Evolutionary conservation across 2,888 invertebrate genomes (phyloP).

Genomic region (Calephelis perditalis): DNA sequence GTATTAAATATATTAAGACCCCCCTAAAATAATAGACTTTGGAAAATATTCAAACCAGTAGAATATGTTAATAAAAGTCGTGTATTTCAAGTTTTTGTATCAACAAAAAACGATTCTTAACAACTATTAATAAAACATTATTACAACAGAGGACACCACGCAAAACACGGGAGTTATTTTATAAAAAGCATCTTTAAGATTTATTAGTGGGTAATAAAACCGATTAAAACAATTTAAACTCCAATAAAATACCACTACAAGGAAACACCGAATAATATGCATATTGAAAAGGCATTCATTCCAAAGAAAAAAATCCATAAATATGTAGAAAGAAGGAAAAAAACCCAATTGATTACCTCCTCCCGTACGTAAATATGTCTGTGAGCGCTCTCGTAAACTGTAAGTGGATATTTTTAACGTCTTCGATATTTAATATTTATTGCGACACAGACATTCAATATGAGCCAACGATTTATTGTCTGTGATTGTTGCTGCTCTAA

Average conservation of each 20-base stretch:
- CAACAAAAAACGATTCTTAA: background rate
- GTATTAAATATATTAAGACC: no score
- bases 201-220: constrained; percentile 7
- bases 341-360: constrained; percentile 64
- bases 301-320: constrained; percentile 41
- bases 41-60: no score
- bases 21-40: no score
- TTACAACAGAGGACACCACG: background rate
- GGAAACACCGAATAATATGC: constrained; percentile 41
- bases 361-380: constrained; percentile 71
- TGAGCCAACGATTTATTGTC: constrained; percentile 66
- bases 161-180: constrained; percentile 7
- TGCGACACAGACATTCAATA: constrained; percentile 73
- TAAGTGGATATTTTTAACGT: constrained; percentile 75
- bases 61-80: no score
- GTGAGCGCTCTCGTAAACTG: constrained; percentile 70
- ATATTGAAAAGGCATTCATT: constrained; percentile 52
- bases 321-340: constrained; percentile 56
- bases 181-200: constrained; percentile 6
- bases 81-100: no score
- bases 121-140: background rate
- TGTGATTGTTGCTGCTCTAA: constrained; percentile 50
- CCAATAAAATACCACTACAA: constrained; percentile 33
- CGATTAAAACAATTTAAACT: constrained; percentile 30
- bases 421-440: constrained; percentile 78